Conservation (phyloP, 2,888 invertebrate species). For the Labia minor region DNA sequence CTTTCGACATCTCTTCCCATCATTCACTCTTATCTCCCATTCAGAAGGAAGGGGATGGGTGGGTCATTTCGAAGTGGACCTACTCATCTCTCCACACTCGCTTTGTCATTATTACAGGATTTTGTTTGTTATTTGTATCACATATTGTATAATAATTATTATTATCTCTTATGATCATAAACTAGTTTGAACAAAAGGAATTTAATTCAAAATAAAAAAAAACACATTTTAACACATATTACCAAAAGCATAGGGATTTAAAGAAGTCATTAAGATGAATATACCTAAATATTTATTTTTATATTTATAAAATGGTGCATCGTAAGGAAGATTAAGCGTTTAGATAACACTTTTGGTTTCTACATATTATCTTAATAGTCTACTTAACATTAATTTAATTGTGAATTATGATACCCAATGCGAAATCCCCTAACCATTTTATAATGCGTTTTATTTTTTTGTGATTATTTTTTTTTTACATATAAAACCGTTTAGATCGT, state of each 20-base stretch:
- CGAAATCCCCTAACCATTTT: background rate
- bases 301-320: background rate
- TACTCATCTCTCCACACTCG: too few species aligned
- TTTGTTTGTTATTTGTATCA: too few species aligned
- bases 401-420: background rate
- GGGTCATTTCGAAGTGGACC: too few species aligned
- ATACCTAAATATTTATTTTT: background rate
- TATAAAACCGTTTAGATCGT: background rate
- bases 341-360: background rate
- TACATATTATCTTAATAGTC: conserved; percentile 6
- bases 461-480: background rate
- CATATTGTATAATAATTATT: too few species aligned
- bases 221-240: background rate
- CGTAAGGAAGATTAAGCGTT: background rate
- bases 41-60: too few species aligned
- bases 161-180: background rate
- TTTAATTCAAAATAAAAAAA: background rate
- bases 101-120: too few species aligned
- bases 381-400: background rate
- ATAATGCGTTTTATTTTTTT: background rate
- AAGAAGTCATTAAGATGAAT: conserved; percentile 1
- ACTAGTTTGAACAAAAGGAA: background rate
- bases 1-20: too few species aligned
- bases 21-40: too few species aligned
- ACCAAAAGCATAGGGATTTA: background rate